A percentile compares a stretch with the other conserved stretches of the same genome.
Evolutionary conservation across 2,797 vertebrate species (phyloP).

Genomic region (Tiaroga cobitis): DNA sequence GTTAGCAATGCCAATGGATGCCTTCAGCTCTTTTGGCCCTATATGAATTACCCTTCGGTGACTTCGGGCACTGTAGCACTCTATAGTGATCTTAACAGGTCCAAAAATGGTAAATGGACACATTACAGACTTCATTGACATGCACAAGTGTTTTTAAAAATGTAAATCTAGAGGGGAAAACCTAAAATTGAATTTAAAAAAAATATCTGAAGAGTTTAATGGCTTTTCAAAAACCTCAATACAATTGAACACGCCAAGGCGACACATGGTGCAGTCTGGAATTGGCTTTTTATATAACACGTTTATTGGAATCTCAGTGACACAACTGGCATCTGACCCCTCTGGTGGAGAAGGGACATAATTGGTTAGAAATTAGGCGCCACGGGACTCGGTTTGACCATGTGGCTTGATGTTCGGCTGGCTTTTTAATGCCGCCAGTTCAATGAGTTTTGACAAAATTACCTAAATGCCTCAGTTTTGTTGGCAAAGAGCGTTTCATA

Average conservation of each 20-base stretch:
- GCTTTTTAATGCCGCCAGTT: neutral
- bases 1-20: neutral
- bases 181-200: no score
- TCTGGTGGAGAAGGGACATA: neutral
- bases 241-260: neutral
- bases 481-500: constrained; percentile 19
- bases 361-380: neutral
- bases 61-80: neutral
- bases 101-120: neutral
- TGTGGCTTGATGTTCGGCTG: neutral
- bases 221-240: neutral
- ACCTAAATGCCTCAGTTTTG: constrained; percentile 20
- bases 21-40: neutral
- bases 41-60: neutral
- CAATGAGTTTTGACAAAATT: constrained; percentile 31
- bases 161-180: neutral
- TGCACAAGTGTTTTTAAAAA: neutral
- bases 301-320: constrained; percentile 6
- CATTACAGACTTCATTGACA: neutral
- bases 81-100: neutral
- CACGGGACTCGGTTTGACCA: constrained; percentile 10
- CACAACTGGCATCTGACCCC: neutral
- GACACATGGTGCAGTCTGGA: neutral
- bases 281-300: constrained; percentile 14
- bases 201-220: neutral